phyloP scores from a whole-genome alignment of 37 sponge, comb jelly and placozoan species.

The Agelas oroides region DNA sequence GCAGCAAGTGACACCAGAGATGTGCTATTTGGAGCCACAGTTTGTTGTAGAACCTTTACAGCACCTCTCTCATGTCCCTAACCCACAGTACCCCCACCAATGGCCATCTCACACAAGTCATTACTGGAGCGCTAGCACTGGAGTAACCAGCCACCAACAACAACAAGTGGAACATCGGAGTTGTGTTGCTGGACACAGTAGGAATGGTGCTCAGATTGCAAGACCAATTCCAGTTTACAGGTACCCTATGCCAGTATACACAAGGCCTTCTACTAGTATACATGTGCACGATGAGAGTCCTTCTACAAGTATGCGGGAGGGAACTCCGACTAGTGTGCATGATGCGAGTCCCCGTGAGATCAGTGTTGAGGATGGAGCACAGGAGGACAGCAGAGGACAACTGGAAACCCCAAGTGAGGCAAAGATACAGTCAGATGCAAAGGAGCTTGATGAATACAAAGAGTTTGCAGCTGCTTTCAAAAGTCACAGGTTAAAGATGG shows the following conservation, averaged over 20 bases:
- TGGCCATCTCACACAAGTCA: background rate
- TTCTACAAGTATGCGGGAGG: no score
- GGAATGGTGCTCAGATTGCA: background rate
- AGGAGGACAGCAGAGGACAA: background rate
- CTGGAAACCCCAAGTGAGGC: background rate
- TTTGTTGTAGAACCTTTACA: no score
- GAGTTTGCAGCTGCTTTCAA: slow-evolving; percentile 76
- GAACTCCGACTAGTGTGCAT: no score
- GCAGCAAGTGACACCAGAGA: no score
- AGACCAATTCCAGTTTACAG: slow-evolving; percentile 22
- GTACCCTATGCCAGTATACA: no score
- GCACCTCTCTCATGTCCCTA: no score
- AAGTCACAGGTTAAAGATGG: slow-evolving; percentile 39
- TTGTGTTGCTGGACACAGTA: no score
- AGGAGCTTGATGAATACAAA: slow-evolving; percentile 35
- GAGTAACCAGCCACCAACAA: background rate
- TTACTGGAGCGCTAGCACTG: background rate
- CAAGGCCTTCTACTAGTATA: no score
- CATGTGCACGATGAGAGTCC: no score
- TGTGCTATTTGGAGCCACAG: no score
- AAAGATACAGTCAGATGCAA: background rate
- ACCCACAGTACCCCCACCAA: no score
- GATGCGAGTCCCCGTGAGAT: no score
- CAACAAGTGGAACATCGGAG: background rate
- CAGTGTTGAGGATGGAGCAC: slow-evolving; percentile 6